These are phyloP conservation scores for Cherax quadricarinatus DNA, from an alignment of 1,140 invertebrate genomes.

Conservation along the genomic window DNA sequence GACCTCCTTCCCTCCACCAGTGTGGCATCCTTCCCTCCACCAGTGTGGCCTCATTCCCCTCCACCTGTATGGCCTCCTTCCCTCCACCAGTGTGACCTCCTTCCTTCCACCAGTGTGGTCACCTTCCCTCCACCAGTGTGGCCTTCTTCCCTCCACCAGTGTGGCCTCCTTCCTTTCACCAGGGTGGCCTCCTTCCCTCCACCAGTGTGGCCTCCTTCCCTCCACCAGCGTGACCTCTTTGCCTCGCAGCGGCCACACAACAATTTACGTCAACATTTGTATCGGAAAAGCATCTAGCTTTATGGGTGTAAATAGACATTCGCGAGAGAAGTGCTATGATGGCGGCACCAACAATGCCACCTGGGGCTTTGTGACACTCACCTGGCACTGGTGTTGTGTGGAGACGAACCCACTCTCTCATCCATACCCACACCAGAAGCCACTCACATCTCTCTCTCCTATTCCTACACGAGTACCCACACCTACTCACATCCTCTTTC, in stretches of 20 bases:
- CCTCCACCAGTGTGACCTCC: neutral
- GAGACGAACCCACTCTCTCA: too few relatives aligned
- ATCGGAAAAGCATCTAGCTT: conserved; percentile 9
- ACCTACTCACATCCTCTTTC: too few relatives aligned
- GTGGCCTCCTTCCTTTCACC: neutral
- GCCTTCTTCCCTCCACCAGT: neutral
- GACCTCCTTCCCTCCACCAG: neutral
- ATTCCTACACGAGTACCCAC: too few relatives aligned
- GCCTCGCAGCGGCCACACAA: neutral
- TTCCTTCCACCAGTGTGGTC: neutral
- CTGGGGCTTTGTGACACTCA: too few relatives aligned
- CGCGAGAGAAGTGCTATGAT: neutral
- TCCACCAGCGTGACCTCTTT: neutral
- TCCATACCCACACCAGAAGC: too few relatives aligned
- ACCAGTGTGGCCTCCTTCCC: neutral
- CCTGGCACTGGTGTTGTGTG: too few relatives aligned
- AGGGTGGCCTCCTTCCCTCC: neutral
- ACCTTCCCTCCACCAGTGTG: neutral
- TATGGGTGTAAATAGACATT: neutral
- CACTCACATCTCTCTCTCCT: too few relatives aligned
- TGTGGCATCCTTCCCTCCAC: too few relatives aligned
- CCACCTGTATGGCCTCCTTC: neutral
- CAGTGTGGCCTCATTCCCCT: too few relatives aligned
- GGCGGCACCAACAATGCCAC: too few relatives aligned
- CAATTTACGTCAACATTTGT: neutral